These are phyloP conservation scores for Smittia sp. DNA, from an alignment of 2,888 invertebrate species.

Conservation along the genomic window DNA sequence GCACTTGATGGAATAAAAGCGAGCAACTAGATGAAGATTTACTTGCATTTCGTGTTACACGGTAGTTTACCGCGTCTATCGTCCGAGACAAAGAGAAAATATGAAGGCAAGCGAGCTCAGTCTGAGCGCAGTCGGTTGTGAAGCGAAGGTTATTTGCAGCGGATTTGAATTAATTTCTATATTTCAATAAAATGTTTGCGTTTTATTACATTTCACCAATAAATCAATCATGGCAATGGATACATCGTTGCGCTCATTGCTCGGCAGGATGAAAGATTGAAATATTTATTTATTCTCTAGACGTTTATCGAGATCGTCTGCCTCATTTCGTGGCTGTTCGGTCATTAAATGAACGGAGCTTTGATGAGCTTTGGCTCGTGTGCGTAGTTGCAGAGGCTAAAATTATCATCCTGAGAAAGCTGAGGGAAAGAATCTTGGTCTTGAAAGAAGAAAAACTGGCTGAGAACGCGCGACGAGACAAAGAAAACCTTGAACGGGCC, in stretches of 20 bases:
- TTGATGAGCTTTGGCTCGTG: background rate
- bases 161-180: background rate
- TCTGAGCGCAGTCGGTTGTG: conserved; percentile 30
- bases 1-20: too few species aligned
- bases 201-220: conserved; percentile 4
- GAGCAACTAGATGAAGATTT: too few species aligned
- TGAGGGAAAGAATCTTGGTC: background rate
- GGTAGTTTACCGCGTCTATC: background rate
- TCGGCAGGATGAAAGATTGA: background rate
- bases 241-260: background rate
- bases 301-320: background rate
- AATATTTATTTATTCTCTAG: conserved; percentile 15
- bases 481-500: conserved; percentile 32
- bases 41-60: too few species aligned
- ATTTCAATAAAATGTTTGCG: background rate
- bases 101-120: conserved; percentile 31
- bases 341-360: background rate
- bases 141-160: conserved; percentile 24
- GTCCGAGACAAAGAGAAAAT: conserved; percentile 11
- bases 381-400: background rate
- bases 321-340: background rate
- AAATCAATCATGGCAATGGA: background rate
- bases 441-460: background rate
- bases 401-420: background rate
- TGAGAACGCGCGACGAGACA: conserved; percentile 5